Base-by-base conservation (phyloP, 1,140 invertebrate genomes). In the Alviniconcha marisindica region DNA sequence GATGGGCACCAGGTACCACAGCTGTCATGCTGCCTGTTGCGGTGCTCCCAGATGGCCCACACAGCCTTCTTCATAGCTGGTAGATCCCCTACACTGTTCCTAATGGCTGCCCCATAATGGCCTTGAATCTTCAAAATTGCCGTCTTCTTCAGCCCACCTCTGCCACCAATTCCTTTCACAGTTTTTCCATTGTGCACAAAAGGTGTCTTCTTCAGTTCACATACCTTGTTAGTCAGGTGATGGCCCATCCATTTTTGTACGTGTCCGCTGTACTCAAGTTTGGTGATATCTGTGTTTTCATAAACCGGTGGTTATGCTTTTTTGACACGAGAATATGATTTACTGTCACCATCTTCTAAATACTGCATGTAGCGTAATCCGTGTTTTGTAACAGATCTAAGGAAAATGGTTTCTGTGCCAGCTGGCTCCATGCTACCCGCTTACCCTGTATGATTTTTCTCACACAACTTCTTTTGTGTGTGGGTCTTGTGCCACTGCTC, bases 51-150 rank as follows among this genome's bases (percentile, higher is more conserved):
- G 31, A 84, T 81, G 1, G 83, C 83, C 83, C 63, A 74, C 1
- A 84, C 28, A 3, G 69, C 69, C 21, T n/a, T 54, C 51, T 38
- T 40, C 78, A 84, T 84, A 28, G 24, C 21, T 18, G n/a, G 12
- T 15, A 84, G 4, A 73, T 84, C 40, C 1, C 60, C 60, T 18
- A 24, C 12, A 51, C 80, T 77, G 10, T 38, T 40, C 33, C 83
- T 73, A 40, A 84, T 84, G n/a, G 83, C 83, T 2, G 28, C 78
- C 0, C 78, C 83, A 81, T 84, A 84, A 60, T 84, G 78, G 10
- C 78, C 69, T 54, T 84, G 83, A 28, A 81, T 84, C n/a, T 3
- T 33, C n/a, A 48, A 18, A 48, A 48, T 48, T 5, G 7, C 44
- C 18, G 44, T 18, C 18, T 48, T 48, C 18, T 24, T 63, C 60